phyloP scores from a whole-genome alignment of 1,140 invertebrate species.

The Drosophila pachea region DNA sequence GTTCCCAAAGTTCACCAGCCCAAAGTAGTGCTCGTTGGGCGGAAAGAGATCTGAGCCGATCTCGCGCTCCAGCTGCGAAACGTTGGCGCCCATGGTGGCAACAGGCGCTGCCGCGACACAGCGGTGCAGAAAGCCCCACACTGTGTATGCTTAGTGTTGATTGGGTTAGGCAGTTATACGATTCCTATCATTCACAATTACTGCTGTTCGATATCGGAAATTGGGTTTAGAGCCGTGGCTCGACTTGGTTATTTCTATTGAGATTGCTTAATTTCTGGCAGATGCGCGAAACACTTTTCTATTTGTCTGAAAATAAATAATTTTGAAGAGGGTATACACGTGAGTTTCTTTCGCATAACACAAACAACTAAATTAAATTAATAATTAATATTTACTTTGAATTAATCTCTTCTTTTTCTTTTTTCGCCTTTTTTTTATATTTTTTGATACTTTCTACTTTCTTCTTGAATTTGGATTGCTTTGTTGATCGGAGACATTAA shows the following conservation, averaged over 20 bases:
- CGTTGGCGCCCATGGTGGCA: slow-evolving; percentile 91
- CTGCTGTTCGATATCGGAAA: slow-evolving; percentile 7
- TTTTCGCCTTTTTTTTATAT: background rate
- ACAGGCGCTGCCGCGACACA: slow-evolving; percentile 71
- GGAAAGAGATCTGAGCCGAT: slow-evolving; percentile 98
- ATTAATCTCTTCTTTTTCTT: slow-evolving; percentile 27
- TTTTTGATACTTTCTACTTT: slow-evolving; percentile 33
- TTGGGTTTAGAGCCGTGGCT: slow-evolving; percentile 31
- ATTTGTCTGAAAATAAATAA: slow-evolving; percentile 78
- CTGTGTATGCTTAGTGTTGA: slow-evolving; percentile 57
- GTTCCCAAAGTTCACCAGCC: slow-evolving; percentile 99
- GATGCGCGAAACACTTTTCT: slow-evolving; percentile 69
- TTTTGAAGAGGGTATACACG: slow-evolving; percentile 79
- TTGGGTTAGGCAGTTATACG: background rate
- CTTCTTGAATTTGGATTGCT: slow-evolving; percentile 28
- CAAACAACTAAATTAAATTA: slow-evolving; percentile 69
- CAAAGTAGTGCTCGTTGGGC: slow-evolving; percentile 99
- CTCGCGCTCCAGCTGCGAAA: slow-evolving; percentile 98
- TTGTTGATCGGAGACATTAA: slow-evolving; percentile 51
- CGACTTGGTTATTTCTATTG: slow-evolving; percentile 46
- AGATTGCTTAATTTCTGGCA: slow-evolving; percentile 51
- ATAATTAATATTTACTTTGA: slow-evolving; percentile 52
- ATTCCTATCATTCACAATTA: background rate
- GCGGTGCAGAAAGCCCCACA: slow-evolving; percentile 72
- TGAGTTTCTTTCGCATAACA: slow-evolving; percentile 76